These are phyloP conservation scores for Heterodera carotae DNA, from an alignment of 1,140 invertebrate genomes.

Conservation along the genomic window DNA sequence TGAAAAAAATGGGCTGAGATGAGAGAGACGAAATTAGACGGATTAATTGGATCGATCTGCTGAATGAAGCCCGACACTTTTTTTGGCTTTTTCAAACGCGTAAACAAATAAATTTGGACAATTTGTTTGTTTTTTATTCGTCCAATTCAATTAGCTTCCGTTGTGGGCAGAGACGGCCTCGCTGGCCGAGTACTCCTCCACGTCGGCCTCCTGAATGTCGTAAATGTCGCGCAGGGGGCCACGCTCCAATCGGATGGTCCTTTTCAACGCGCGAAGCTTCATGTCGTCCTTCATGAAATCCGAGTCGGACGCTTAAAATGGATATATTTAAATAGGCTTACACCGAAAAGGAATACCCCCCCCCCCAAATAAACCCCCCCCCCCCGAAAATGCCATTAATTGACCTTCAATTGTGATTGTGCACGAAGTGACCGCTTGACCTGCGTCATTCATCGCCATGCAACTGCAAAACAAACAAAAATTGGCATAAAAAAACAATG, in stretches of 20 bases:
- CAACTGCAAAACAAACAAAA: constrained; percentile 66
- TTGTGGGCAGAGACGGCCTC: not conserved
- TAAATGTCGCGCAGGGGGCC: constrained; percentile 63
- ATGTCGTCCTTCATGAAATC: constrained; percentile 38
- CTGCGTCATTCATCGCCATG: constrained; percentile 86
- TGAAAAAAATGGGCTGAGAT: not conserved
- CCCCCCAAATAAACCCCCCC: no score
- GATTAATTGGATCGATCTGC: no score
- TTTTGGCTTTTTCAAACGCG: no score
- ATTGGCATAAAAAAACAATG: not conserved
- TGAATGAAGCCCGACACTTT: no score
- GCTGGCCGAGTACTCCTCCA: constrained; percentile 22
- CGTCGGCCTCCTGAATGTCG: constrained; percentile 63
- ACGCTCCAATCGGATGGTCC: constrained; percentile 8
- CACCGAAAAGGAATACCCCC: no score
- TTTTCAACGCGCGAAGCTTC: constrained; percentile 19
- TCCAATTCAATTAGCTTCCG: not conserved
- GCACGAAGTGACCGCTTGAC: constrained; percentile 82
- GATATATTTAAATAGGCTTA: no score
- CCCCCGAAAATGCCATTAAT: no score
- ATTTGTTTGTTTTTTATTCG: not conserved
- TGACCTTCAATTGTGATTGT: constrained; percentile 86
- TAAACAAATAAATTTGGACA: no score
- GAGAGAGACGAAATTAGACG: no score
- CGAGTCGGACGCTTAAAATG: constrained; percentile 32